These are phyloP conservation scores for Onychomys leucogaster DNA, from an alignment of 2,797 vertebrate genomes.

Conservation along the genomic window DNA sequence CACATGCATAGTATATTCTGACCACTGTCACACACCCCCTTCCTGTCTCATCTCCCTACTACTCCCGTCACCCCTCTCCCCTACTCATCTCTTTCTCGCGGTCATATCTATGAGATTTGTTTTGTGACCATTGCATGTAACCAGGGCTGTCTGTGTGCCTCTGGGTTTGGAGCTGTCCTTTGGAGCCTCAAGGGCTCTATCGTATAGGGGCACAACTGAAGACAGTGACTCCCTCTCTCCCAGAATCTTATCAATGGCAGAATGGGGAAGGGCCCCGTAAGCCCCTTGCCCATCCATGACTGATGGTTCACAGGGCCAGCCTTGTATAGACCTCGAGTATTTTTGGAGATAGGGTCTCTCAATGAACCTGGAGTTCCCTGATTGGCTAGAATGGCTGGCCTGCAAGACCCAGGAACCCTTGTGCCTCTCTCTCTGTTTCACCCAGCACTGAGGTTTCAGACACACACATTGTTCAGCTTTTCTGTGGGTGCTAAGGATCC, in stretches of 20 bases:
- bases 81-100: neutral
- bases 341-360: neutral
- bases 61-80: too few species aligned
- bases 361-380: neutral
- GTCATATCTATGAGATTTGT: neutral
- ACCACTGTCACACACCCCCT: neutral
- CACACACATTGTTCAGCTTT: neutral
- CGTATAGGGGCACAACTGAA: neutral
- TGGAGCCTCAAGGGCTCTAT: neutral
- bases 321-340: too few species aligned
- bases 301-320: neutral
- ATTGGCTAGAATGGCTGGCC: neutral
- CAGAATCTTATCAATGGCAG: neutral
- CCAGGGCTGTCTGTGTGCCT: neutral
- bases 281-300: too few species aligned
- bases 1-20: neutral
- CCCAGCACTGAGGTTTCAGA: neutral
- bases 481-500: neutral
- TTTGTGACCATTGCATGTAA: neutral
- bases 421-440: neutral
- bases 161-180: too few species aligned
- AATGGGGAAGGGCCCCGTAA: neutral
- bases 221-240: neutral
- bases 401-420: neutral
- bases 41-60: too few species aligned